Evolutionary conservation across 2,797 vertebrate genomes (phyloP).

Genomic region (Microhierax caerulescens): DNA sequence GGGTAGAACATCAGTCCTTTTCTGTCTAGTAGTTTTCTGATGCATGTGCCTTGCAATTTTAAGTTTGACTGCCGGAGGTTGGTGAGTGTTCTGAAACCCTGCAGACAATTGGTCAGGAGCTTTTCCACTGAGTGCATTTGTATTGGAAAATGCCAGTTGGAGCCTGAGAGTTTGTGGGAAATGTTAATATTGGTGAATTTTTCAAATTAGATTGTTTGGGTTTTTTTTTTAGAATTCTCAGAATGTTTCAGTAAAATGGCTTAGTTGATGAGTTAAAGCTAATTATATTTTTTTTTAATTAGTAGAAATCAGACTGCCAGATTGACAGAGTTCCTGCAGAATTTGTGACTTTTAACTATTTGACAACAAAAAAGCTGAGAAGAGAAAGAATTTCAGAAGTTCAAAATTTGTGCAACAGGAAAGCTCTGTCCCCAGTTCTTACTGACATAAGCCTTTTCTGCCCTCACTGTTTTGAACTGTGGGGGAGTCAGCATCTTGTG

Average conservation of each 20-base stretch:
- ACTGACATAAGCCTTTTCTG: background rate
- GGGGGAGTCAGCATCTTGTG: fast-evolving
- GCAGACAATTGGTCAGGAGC: fast-evolving
- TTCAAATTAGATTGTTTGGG: background rate
- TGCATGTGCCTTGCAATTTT: background rate
- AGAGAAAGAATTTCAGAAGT: background rate
- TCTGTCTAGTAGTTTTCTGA: background rate
- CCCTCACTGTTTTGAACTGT: background rate
- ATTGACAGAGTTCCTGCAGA: background rate
- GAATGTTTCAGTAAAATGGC: background rate
- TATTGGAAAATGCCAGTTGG: background rate
- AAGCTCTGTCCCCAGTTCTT: background rate
- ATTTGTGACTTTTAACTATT: background rate
- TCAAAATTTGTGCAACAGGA: background rate
- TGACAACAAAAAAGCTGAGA: background rate
- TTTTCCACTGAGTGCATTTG: background rate
- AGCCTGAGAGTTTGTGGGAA: background rate
- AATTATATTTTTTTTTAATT: background rate
- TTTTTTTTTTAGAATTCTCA: background rate
- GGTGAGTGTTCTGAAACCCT: background rate
- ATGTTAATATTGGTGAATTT: background rate
- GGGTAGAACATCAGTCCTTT: background rate
- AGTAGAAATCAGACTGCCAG: background rate
- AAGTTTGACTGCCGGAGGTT: background rate
- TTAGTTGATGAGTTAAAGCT: background rate